A percentile compares a stretch with the other conserved stretches of the same genome.
phyloP scores from a whole-genome alignment of 2,797 vertebrate genomes.

The Sciaenops ocellatus region DNA sequence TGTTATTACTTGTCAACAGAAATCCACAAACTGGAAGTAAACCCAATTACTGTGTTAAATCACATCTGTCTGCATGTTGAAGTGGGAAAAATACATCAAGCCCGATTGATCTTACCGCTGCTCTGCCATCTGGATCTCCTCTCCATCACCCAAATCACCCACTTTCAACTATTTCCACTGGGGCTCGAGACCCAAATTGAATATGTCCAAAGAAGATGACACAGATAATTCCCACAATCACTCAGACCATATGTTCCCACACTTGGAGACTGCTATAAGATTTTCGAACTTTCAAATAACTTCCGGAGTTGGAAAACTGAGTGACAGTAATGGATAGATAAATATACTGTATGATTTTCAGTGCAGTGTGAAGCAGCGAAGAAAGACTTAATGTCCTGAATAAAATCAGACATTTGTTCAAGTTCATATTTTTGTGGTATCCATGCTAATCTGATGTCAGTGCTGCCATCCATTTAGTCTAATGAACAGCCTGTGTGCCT shows the following conservation, averaged over 20 bases:
- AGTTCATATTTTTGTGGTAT: constrained; percentile 35
- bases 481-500: constrained; percentile 10
- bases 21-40: constrained; percentile 69
- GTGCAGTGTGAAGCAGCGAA: constrained; percentile 17
- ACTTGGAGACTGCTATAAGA: constrained; percentile 83
- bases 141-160: constrained; percentile 82
- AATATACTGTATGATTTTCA: constrained; percentile 39
- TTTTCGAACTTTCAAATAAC: constrained; percentile 87
- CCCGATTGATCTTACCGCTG: constrained; percentile 80
- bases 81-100: constrained; percentile 76
- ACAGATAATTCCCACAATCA: constrained; percentile 90
- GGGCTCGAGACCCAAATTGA: constrained; percentile 89
- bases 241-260: constrained; percentile 90
- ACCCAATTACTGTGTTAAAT: constrained; percentile 79
- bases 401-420: constrained; percentile 28
- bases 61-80: constrained; percentile 81
- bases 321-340: constrained; percentile 62
- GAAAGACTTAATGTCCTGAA: constrained; percentile 21
- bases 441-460: constrained; percentile 38
- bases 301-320: constrained; percentile 69
- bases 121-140: constrained; percentile 83
- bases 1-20: constrained; percentile 74
- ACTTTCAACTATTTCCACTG: constrained; percentile 85
- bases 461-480: constrained; percentile 17
- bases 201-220: constrained; percentile 88